A percentile compares a stretch with the other conserved stretches of the same genome.
Evolutionary conservation across 1,140 invertebrate species (phyloP).

Genomic region (Dendroctonus valens): DNA sequence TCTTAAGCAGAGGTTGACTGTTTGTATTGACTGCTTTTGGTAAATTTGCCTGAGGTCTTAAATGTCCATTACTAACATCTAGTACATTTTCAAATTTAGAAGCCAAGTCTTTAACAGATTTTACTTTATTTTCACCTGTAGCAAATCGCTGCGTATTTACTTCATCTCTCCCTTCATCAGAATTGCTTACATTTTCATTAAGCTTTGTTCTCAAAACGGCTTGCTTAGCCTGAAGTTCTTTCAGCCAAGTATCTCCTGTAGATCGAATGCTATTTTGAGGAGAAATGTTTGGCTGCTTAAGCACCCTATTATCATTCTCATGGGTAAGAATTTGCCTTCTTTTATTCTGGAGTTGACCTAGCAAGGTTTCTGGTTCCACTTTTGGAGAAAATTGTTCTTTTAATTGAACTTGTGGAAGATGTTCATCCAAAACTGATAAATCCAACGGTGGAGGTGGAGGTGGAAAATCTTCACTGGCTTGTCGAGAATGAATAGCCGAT

Average conservation of each 20-base stretch:
- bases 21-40: neutral
- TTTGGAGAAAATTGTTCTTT: slow-evolving; percentile 38
- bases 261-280: slow-evolving; percentile 47
- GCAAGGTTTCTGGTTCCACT: slow-evolving; percentile 57
- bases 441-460: slow-evolving; percentile 79
- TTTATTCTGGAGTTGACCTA: slow-evolving; percentile 75
- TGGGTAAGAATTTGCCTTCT: slow-evolving; percentile 65
- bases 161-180: slow-evolving; percentile 32
- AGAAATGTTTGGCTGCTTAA: neutral
- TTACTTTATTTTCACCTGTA: slow-evolving; percentile 47
- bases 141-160: slow-evolving; percentile 33
- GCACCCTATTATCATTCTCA: slow-evolving; percentile 48
- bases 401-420: slow-evolving; percentile 50
- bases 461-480: slow-evolving; percentile 85
- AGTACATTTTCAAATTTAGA: slow-evolving; percentile 70
- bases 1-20: neutral
- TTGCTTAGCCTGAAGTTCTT: slow-evolving; percentile 77
- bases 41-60: slow-evolving; percentile 37
- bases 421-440: slow-evolving; percentile 58
- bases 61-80: no score
- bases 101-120: slow-evolving; percentile 74
- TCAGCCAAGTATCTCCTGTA: slow-evolving; percentile 66
- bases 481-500: slow-evolving; percentile 75
- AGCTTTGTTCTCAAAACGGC: slow-evolving; percentile 63
- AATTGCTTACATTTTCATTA: slow-evolving; percentile 35